Percentiles rank a stretch among this genome's conserved stretches.
Conservation (phyloP, 2,888 invertebrate species). For the Oscheius onirici region DNA sequence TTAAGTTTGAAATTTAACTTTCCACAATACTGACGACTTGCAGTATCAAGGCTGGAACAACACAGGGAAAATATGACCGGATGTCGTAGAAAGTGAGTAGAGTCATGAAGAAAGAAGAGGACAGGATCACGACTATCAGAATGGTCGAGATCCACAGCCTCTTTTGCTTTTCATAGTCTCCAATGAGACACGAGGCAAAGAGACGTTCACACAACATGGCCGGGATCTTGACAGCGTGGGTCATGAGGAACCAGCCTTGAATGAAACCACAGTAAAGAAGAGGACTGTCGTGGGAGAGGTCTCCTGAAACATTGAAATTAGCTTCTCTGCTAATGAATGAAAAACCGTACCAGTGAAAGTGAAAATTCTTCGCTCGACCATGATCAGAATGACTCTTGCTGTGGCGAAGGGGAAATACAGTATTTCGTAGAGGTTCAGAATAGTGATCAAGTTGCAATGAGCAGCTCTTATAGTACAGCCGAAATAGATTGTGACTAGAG, state of each 20-base stretch:
- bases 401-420: conserved; percentile 4
- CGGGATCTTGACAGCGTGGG: conserved; percentile 15
- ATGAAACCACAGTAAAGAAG: conserved; percentile 2
- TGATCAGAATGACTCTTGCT: conserved; percentile 6
- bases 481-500: conserved; percentile 5
- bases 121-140: background rate
- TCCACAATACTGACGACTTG: conserved; percentile 1
- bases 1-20: background rate
- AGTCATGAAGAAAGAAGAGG: conserved; percentile 16
- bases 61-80: background rate
- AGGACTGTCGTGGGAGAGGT: background rate
- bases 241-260: conserved; percentile 21
- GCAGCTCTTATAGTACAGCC: conserved; percentile 12
- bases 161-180: conserved; percentile 11
- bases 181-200: conserved; percentile 11
- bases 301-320: background rate
- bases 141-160: conserved; percentile 7
- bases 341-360: background rate
- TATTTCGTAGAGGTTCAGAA: conserved; percentile 6
- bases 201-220: conserved; percentile 7
- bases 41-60: conserved; percentile 2
- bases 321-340: background rate
- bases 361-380: background rate
- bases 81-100: background rate
- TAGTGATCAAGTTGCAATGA: conserved; percentile 12